phyloP scores from a whole-genome alignment of 2,113 vertebrate genomes.

The Chionodraco myersi region DNA sequence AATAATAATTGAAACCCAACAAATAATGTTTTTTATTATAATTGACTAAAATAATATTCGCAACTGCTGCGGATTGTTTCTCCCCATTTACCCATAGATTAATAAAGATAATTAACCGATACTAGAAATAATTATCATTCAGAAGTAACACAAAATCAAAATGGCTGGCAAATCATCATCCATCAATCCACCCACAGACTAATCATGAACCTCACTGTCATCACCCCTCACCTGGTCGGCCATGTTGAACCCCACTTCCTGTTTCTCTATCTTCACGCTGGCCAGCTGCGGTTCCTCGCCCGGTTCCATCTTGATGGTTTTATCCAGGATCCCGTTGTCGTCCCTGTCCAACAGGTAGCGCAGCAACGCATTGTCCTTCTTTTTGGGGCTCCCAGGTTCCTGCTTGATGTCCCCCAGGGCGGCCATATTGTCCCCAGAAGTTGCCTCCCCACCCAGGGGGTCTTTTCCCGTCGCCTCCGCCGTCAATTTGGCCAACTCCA shows the following conservation, averaged over 20 bases:
- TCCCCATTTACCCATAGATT: no score
- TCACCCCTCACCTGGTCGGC: slow-evolving; percentile 88
- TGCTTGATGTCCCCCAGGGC: slow-evolving; percentile 90
- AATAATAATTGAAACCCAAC: no score
- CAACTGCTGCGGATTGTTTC: no score
- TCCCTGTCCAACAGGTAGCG: slow-evolving; percentile 97
- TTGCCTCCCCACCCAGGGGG: slow-evolving; percentile 84
- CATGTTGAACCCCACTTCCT: slow-evolving; percentile 88
- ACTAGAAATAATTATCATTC: no score
- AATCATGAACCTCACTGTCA: background rate
- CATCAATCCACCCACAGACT: background rate
- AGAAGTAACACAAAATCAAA: no score
- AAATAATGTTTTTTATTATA: no score
- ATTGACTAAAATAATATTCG: no score
- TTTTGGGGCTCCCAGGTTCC: slow-evolving; percentile 96
- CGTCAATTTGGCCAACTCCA: slow-evolving; percentile 96
- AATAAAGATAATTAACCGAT: no score
- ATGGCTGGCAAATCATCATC: no score
- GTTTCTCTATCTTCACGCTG: slow-evolving; percentile 90
- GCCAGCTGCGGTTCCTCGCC: slow-evolving; percentile 87
- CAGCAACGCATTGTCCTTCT: slow-evolving; percentile 98
- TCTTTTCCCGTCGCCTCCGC: slow-evolving; percentile 98
- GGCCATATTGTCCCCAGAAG: slow-evolving; percentile 69
- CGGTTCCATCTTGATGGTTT: slow-evolving; percentile 91
- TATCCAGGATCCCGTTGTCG: slow-evolving; percentile 91